phyloP scores from a whole-genome alignment of 1,140 invertebrate species.

The Atta texana region DNA sequence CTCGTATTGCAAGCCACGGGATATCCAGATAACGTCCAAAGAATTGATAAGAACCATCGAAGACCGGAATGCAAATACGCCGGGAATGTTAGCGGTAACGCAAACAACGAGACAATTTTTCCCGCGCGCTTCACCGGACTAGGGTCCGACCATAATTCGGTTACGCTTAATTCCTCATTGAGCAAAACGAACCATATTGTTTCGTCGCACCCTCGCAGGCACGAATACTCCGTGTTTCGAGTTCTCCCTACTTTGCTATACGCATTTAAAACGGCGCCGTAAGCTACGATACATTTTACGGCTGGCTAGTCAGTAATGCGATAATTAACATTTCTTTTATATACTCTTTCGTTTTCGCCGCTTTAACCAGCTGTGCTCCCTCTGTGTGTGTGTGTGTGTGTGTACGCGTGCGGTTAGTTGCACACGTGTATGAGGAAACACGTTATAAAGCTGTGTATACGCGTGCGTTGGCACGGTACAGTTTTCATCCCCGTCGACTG shows the following conservation, averaged over 20 bases:
- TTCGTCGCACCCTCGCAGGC: constrained; percentile 49
- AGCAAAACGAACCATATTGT: constrained; percentile 63
- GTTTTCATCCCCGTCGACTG: constrained; percentile 28
- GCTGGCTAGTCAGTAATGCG: constrained; percentile 75
- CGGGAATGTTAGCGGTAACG: constrained; percentile 36
- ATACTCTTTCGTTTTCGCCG: constrained; percentile 74
- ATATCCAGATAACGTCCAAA: not conserved
- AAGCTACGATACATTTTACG: constrained; percentile 73
- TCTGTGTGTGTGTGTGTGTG: not conserved
- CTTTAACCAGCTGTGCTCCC: constrained; percentile 72
- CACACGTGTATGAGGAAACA: not conserved
- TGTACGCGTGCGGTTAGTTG: constrained; percentile 12
- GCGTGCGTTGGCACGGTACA: not conserved
- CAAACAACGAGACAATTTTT: constrained; percentile 64
- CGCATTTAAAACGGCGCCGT: constrained; percentile 55
- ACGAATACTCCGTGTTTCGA: constrained; percentile 53
- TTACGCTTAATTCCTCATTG: constrained; percentile 72
- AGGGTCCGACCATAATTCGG: constrained; percentile 62
- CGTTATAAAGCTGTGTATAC: not conserved
- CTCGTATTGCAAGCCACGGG: constrained; percentile 1
- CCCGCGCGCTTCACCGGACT: constrained; percentile 2
- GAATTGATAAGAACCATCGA: constrained; percentile 14
- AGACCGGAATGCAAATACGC: not conserved
- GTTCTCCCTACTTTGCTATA: constrained; percentile 13
- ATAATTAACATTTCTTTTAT: constrained; percentile 81